phyloP scores from a whole-genome alignment of 2,113 vertebrate species.

The Crotalus tigris region DNA sequence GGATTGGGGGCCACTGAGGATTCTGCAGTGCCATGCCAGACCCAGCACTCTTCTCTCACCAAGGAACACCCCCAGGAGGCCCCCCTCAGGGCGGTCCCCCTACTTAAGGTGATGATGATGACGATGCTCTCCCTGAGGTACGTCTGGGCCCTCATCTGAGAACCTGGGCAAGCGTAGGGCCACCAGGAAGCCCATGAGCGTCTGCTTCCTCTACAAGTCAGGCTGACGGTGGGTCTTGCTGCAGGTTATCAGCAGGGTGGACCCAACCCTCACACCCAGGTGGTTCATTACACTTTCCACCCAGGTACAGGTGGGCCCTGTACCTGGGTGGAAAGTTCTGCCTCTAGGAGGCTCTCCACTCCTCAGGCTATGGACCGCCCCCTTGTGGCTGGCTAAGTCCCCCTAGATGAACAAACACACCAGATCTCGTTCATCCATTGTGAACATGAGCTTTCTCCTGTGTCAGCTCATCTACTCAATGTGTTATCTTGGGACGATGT shows the following conservation, averaged over 20 bases:
- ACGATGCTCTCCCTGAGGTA: not conserved
- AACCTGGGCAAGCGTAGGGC: not conserved
- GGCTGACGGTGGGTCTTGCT: not conserved
- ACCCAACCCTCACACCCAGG: accelerated
- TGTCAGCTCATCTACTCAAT: not conserved
- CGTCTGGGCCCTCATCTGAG: not conserved
- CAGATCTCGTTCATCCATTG: not conserved
- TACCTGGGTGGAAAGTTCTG: not conserved
- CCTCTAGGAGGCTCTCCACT: not conserved
- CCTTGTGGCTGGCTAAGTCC: not conserved
- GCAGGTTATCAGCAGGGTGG: not conserved
- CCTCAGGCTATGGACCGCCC: not conserved
- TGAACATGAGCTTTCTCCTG: accelerated
- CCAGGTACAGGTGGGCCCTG: accelerated
- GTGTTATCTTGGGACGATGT: not conserved
- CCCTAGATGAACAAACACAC: no score
- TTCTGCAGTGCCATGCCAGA: not conserved
- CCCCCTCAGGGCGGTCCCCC: no score
- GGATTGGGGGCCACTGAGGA: not conserved
- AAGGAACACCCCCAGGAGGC: not conserved
- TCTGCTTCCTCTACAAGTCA: not conserved
- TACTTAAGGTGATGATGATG: accelerated
- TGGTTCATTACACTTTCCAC: not conserved
- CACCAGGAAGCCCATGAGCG: not conserved
- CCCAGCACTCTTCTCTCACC: no score